Percentiles rank a stretch among this genome's conserved stretches.
Evolutionary conservation across 2,797 vertebrate genomes (phyloP).

Genomic region (Alca torda): DNA sequence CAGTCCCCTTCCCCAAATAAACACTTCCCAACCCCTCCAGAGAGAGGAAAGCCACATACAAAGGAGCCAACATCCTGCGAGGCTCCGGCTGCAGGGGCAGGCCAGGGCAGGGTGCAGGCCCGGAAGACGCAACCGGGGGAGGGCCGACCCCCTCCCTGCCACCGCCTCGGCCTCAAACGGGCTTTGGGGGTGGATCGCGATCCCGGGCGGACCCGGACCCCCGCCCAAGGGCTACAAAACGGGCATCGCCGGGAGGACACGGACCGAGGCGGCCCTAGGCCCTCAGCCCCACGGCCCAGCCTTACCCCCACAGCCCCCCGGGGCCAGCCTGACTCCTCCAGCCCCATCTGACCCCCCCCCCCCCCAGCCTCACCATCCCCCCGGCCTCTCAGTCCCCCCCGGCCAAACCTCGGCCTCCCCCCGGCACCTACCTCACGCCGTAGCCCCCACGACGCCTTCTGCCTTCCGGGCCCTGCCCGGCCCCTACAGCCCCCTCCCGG

Average conservation of each 20-base stretch:
- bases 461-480: neutral
- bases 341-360: neutral
- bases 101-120: neutral
- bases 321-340: neutral
- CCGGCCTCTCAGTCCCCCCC: neutral
- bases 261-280: neutral
- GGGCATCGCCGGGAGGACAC: neutral
- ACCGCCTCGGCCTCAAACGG: neutral
- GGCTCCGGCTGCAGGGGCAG: neutral
- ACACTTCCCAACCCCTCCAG: neutral
- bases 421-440: neutral
- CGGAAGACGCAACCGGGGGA: neutral
- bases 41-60: constrained; percentile 32
- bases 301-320: neutral
- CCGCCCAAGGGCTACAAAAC: neutral
- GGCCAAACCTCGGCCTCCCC: neutral
- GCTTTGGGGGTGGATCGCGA: neutral
- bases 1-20: neutral
- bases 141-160: neutral
- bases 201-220: neutral
- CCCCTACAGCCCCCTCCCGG: neutral
- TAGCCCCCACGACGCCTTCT: neutral
- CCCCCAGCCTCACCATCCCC: too few species aligned
- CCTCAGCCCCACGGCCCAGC: neutral
- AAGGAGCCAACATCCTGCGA: constrained; percentile 27